phyloP scores from a whole-genome alignment of 1,140 invertebrate species.

The Tetragonula clypearis region DNA sequence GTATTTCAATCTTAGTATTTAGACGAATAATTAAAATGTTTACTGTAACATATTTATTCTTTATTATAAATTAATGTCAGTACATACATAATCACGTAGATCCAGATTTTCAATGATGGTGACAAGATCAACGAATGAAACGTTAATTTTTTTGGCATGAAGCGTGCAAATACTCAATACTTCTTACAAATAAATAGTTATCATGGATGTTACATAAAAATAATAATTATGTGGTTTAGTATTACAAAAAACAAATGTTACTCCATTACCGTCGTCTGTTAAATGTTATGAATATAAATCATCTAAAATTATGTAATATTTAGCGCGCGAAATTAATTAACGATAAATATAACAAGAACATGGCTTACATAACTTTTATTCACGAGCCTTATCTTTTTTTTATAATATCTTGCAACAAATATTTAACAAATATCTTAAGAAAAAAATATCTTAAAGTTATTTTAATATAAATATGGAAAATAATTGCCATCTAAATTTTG shows the following conservation, averaged over 20 bases:
- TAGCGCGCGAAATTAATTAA: conserved; percentile 15
- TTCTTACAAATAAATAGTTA: conserved; percentile 9
- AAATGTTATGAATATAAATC: not conserved
- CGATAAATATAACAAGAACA: conserved; percentile 54
- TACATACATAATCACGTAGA: not conserved
- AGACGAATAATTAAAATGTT: not conserved
- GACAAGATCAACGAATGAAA: not conserved
- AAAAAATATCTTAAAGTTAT: not conserved
- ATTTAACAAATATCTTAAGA: not conserved
- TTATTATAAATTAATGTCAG: not conserved
- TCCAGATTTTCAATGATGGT: not conserved
- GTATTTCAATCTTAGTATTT: not conserved
- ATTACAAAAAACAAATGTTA: not conserved
- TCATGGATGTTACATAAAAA: not conserved
- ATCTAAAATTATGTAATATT: not conserved
- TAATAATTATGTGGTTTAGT: not conserved
- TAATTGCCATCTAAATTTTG: not conserved
- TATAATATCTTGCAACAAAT: conserved; percentile 16
- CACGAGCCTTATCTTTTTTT: conserved; percentile 76
- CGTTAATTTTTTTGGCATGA: conserved; percentile 12
- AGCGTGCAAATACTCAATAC: not conserved
- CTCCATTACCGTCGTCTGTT: conserved; percentile 10
- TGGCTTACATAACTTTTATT: conserved; percentile 69
- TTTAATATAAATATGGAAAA: not conserved
- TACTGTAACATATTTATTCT: not conserved